Base-by-base conservation (phyloP, 2,888 invertebrate genomes). In the Cyrtodaria siliqua region DNA sequence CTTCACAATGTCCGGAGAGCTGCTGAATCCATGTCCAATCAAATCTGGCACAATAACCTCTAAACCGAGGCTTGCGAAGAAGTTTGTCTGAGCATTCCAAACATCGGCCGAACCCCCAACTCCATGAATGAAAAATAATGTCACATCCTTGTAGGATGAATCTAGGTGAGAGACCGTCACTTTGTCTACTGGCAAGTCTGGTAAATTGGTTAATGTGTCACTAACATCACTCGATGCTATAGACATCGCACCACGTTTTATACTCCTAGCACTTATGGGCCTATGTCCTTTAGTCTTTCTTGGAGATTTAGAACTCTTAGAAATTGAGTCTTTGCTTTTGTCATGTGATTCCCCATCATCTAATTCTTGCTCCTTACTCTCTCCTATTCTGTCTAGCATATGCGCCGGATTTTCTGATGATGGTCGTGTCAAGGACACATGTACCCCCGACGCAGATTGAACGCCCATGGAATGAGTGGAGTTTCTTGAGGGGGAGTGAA, bases 11-110 rank as follows among this genome's bases (percentile, higher is more conserved):
- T 94, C 92, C 14, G 96, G 95, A 9, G 95, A 94, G 53, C 94
- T 94, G 87, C 95, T 95, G 86, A 94, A 94, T 0, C 96, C 96
- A 89, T 96, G 96, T 0, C 96, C 96, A 42, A 96, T 92, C 91
- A 96, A 93, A 89, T 96, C 96, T 16, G 95, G 95, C 0, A 95
- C 95, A 14, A 95, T 93, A 66, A 95, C 94, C 86, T 95, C 95
- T 90, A 95, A 95, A 0, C 95, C 95, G 78, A 83, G 68, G 55
- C 91, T 91, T 3, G 94, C 93, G 86, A 96, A 95, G 89, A 94
- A 95, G 47, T 94, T 92, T 40, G 95, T 93, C 88, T 95, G 94
- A 68, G 94, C 92, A 82, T 94, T 94, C 94, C 96, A 96, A 33
- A 95, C 92, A 81, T 95, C 95, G 42, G 95, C 94, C 8, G 95